These are phyloP conservation scores for Achatina immaculata DNA, from an alignment of 1,140 invertebrate genomes.

Conservation along the genomic window DNA sequence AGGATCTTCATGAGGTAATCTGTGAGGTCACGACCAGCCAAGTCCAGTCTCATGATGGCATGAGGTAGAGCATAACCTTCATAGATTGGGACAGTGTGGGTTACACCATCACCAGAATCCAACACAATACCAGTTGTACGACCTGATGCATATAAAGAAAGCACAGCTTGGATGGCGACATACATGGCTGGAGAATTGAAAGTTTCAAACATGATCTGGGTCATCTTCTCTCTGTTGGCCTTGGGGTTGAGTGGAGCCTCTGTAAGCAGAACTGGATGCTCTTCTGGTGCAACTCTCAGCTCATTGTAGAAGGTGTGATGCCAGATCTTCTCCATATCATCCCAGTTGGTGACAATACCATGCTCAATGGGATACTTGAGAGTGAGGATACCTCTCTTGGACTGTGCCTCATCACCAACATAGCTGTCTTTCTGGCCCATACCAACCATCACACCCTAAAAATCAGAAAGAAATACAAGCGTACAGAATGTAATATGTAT, in stretches of 20 bases:
- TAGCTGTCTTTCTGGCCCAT: slow-evolving; percentile 70
- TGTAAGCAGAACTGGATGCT: slow-evolving; percentile 46
- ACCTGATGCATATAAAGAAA: slow-evolving; percentile 92
- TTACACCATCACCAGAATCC: slow-evolving; percentile 94
- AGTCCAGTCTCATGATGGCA: slow-evolving; percentile 78
- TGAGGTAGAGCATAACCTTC: slow-evolving; percentile 79
- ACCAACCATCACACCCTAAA: slow-evolving; percentile 87
- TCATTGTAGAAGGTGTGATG: slow-evolving; percentile 51
- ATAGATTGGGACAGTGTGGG: slow-evolving; percentile 86
- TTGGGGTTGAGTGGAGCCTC: slow-evolving; percentile 26
- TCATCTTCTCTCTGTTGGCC: slow-evolving; percentile 70
- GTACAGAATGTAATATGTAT: too few species aligned
- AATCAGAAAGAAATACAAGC: slow-evolving; percentile 78
- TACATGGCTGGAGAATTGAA: slow-evolving; percentile 92
- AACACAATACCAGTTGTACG: slow-evolving; percentile 94
- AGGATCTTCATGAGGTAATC: slow-evolving; percentile 70
- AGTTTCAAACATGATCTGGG: slow-evolving; percentile 47
- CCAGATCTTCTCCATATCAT: slow-evolving; percentile 34
- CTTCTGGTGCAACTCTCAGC: slow-evolving; percentile 32
- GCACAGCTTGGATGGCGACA: slow-evolving; percentile 74
- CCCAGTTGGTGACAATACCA: slow-evolving; percentile 30
- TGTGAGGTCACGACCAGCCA: slow-evolving; percentile 74
- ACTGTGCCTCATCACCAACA: slow-evolving; percentile 76
- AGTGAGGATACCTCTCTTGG: slow-evolving; percentile 31
- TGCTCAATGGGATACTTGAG: slow-evolving; percentile 28